These are phyloP conservation scores for Sinocyclocheilus anophthalmus DNA, from an alignment of 2,113 vertebrate species.

Conservation along the genomic window DNA sequence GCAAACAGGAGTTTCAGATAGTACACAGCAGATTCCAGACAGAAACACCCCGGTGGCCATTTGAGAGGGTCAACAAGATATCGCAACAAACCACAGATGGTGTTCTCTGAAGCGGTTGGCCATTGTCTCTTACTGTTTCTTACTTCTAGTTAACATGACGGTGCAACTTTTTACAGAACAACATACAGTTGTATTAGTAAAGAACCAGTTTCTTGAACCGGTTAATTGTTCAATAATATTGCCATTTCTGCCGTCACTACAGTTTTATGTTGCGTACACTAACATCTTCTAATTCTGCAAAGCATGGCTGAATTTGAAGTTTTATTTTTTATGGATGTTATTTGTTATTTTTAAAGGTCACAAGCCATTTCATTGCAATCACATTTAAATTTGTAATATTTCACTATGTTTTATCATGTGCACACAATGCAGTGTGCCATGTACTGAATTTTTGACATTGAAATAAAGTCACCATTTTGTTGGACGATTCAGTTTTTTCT, in stretches of 20 bases:
- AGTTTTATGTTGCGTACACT: not conserved
- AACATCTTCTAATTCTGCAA: slow-evolving; percentile 25
- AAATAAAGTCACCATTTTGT: slow-evolving; percentile 23
- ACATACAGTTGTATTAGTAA: not conserved
- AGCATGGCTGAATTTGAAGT: not conserved
- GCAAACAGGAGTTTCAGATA: slow-evolving; percentile 33
- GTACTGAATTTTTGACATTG: slow-evolving; percentile 8
- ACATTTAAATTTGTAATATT: slow-evolving; percentile 19
- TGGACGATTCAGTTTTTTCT: not conserved
- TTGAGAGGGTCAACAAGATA: slow-evolving; percentile 42
- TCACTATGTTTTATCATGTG: slow-evolving; percentile 15
- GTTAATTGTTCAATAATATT: not conserved
- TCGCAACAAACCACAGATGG: slow-evolving; percentile 33
- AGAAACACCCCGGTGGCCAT: slow-evolving; percentile 10
- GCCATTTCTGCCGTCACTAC: not conserved
- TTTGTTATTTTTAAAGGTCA: slow-evolving; percentile 14
- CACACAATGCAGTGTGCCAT: slow-evolving; percentile 9
- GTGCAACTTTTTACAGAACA: slow-evolving; percentile 25
- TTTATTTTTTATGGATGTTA: slow-evolving; percentile 1
- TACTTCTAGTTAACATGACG: slow-evolving; percentile 2
- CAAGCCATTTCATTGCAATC: slow-evolving; percentile 10
- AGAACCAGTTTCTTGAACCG: not conserved
- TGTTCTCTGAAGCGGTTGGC: slow-evolving; percentile 5
- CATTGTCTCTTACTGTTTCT: slow-evolving; percentile 4
- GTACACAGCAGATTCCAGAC: slow-evolving; percentile 35